Evolutionary conservation across 2,797 vertebrate genomes (phyloP).

Genomic region (Pelodytes ibericus): DNA sequence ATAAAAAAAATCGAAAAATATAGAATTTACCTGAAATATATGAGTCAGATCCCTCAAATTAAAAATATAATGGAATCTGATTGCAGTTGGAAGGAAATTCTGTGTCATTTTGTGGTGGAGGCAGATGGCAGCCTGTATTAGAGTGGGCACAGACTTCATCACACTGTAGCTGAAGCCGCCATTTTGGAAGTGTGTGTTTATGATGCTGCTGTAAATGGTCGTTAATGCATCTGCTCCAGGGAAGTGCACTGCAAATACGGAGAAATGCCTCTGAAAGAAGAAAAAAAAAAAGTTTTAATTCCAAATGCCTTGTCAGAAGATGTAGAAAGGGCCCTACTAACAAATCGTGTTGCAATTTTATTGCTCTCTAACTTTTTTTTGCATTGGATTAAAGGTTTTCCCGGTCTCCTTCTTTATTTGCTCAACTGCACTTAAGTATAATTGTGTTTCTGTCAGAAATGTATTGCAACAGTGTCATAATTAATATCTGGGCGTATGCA

Average conservation of each 20-base stretch:
- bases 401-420: too few relatives aligned
- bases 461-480: too few relatives aligned
- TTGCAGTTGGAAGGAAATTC: constrained; percentile 80
- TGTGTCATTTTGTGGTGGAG: constrained; percentile 85
- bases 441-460: too few relatives aligned
- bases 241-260: constrained; percentile 78
- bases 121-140: constrained; percentile 74
- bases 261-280: constrained; percentile 67
- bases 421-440: too few relatives aligned
- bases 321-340: too few relatives aligned
- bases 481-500: too few relatives aligned
- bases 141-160: constrained; percentile 72
- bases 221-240: constrained; percentile 72
- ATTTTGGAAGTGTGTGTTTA: constrained; percentile 78
- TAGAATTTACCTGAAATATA: constrained; percentile 74
- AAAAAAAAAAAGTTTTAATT: too few relatives aligned
- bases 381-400: too few relatives aligned
- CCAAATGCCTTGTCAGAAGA: too few relatives aligned
- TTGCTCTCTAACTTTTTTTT: too few relatives aligned
- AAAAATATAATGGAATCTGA: constrained; percentile 82
- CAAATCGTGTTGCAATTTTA: too few relatives aligned
- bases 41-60: constrained; percentile 77
- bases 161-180: constrained; percentile 79
- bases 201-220: constrained; percentile 77
- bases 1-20: not conserved